phyloP scores from a whole-genome alignment of 2,888 invertebrate species.

The Acronicta leporina region DNA sequence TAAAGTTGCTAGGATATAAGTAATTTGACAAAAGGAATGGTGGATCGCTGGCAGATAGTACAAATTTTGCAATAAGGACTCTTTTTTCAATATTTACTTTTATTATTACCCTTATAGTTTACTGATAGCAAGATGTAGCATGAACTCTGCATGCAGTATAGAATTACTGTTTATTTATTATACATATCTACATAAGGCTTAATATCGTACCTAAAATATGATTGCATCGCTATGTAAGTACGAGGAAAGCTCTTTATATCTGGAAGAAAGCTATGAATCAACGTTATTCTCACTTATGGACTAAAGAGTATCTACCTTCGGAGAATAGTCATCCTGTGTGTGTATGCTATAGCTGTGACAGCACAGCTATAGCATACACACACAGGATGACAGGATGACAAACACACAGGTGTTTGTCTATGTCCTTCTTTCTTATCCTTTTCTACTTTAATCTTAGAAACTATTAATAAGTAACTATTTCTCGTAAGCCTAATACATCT shows the following conservation, averaged over 20 bases:
- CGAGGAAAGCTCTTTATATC: background rate
- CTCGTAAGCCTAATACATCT: too few relatives aligned
- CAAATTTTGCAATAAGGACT: too few relatives aligned
- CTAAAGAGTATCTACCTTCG: background rate
- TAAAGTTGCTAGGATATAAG: too few relatives aligned
- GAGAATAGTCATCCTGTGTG: slow-evolving; percentile 3
- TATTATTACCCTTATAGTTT: slow-evolving; percentile 21
- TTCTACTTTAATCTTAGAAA: too few relatives aligned
- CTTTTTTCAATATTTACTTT: background rate
- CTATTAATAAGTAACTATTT: too few relatives aligned
- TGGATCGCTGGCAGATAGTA: too few relatives aligned
- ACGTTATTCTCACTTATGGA: background rate
- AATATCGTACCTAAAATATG: background rate
- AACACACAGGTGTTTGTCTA: too few relatives aligned
- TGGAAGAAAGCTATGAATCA: background rate
- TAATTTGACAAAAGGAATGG: too few relatives aligned
- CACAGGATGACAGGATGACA: background rate
- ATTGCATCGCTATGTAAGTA: background rate
- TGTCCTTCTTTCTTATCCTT: too few relatives aligned
- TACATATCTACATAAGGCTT: background rate
- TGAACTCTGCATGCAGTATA: slow-evolving; percentile 11
- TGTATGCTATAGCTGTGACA: background rate
- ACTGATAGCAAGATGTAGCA: slow-evolving; percentile 38
- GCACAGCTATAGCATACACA: background rate
- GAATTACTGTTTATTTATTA: too few relatives aligned